phyloP scores from a whole-genome alignment of 2,797 vertebrate genomes.

The Numenius phaeopus region DNA sequence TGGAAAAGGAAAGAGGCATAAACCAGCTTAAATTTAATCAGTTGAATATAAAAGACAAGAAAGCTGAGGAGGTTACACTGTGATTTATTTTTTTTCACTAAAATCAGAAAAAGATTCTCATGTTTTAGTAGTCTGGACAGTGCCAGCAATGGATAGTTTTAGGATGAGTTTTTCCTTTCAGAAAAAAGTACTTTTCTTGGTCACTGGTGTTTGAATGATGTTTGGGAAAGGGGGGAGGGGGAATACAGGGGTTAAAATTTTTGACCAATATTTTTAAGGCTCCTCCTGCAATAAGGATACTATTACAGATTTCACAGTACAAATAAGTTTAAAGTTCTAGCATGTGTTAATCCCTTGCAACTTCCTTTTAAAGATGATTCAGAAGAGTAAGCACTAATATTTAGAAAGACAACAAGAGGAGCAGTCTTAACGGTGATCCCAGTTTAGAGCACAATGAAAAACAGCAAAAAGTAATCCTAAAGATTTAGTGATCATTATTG shows the following conservation, averaged over 20 bases:
- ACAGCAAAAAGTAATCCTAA: neutral
- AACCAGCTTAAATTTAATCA: neutral
- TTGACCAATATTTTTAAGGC: neutral
- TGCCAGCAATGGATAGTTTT: neutral
- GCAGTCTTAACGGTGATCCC: neutral
- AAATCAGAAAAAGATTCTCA: neutral
- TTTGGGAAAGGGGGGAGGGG: neutral
- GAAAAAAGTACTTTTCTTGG: neutral
- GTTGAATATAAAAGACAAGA: neutral
- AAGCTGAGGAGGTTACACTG: rapidly evolving
- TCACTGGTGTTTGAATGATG: neutral
- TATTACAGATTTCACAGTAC: neutral
- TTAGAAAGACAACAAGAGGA: neutral
- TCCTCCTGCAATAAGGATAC: neutral
- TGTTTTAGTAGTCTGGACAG: neutral
- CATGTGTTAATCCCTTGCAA: neutral
- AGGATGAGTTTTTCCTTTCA: neutral
- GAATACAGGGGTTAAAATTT: neutral
- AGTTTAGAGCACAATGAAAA: neutral
- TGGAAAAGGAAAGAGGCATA: neutral
- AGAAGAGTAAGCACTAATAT: neutral
- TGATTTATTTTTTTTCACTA: neutral
- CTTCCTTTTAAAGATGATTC: neutral
- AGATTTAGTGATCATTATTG: neutral
- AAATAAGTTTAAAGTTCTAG: neutral